Evolutionary conservation across 2,797 vertebrate genomes (phyloP), one percentile per base, ranked within the genome.

Genomic region (Aselliscus stoliczkanus): DNA sequence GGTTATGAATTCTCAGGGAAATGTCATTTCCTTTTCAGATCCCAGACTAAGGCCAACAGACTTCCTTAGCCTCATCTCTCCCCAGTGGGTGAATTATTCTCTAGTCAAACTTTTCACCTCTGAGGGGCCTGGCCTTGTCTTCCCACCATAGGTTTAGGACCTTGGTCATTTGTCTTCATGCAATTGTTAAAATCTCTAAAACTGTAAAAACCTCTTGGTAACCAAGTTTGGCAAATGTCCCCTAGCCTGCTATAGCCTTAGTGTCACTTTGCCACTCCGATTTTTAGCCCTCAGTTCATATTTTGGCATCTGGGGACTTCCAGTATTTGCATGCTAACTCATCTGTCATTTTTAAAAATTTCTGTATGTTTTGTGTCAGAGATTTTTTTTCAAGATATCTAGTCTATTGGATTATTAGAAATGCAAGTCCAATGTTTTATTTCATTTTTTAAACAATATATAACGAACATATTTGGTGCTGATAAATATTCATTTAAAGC

Each of bases 401-500:
- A 69, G 23, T 75, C 31, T 83, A n/a, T 39, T 80, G n/a, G 60
- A 80, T 80, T 87, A 93, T 77, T 82, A 90, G 65, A 93, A 79
- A 69, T 50, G 13, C 18, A 95, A 89, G 39, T 52, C 34, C 27
- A 50, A 15, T 72, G n/a, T 62, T 92, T 90, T 87, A 80, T 89
- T 93, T 93, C 12, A 80, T 84, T 79, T 93, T 92, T 94, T 14
- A 56, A 94, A 93, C 69, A 88, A 95, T 81, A 72, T 42, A 56
- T 75, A 42, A 75, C 85, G 50, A 94, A 73, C 31, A 54, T 87
- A 69, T 83, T 75, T 82, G 44, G n/a, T 94, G 17, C 21, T 56
- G 82, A 87, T 79, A 95, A 92, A 90, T 88, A 93, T 65, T 95
- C 31, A 90, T 89, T 95, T 94, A 89, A 92, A 88, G 65, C 18